A percentile compares a stretch with the other conserved stretches of the same genome.
Evolutionary conservation across 35 echinoderm and acorn worm species (phyloP).

Genomic region (Strongylocentrotus purpuratus): DNA sequence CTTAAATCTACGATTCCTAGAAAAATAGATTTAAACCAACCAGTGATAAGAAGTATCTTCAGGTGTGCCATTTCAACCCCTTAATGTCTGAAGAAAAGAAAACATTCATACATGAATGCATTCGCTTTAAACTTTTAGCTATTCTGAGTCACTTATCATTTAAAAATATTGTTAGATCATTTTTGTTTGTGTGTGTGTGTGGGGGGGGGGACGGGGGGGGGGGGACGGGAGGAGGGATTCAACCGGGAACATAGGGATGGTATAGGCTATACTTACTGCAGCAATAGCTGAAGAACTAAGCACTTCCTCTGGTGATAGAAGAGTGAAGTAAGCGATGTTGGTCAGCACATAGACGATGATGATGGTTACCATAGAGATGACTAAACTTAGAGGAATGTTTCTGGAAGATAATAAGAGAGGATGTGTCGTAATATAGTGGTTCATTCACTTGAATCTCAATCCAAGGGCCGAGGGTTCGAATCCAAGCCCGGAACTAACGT

Average conservation of each 20-base stretch:
- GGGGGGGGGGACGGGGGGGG: neutral
- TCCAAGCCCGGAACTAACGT: too few relatives aligned
- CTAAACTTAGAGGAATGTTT: constrained; percentile 12
- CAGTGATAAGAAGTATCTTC: neutral
- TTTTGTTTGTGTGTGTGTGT: too few relatives aligned
- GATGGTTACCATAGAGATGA: neutral
- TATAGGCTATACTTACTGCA: neutral
- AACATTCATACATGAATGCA: neutral
- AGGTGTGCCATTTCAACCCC: neutral
- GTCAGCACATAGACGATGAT: neutral
- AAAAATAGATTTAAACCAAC: too few relatives aligned
- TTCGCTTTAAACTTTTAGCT: neutral
- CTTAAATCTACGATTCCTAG: too few relatives aligned
- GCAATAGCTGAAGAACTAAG: neutral
- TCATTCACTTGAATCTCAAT: too few relatives aligned
- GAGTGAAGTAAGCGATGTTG: constrained; percentile 23
- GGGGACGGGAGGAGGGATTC: neutral
- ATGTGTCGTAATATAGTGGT: neutral
- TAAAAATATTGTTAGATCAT: too few relatives aligned
- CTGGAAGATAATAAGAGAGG: neutral
- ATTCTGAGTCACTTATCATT: too few relatives aligned
- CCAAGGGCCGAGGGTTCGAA: too few relatives aligned
- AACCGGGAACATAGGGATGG: neutral
- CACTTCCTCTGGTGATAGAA: neutral
- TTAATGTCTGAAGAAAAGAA: neutral